These are phyloP conservation scores for Alectoris magna DNA, from an alignment of 2,797 vertebrate genomes.

Conservation along the genomic window DNA sequence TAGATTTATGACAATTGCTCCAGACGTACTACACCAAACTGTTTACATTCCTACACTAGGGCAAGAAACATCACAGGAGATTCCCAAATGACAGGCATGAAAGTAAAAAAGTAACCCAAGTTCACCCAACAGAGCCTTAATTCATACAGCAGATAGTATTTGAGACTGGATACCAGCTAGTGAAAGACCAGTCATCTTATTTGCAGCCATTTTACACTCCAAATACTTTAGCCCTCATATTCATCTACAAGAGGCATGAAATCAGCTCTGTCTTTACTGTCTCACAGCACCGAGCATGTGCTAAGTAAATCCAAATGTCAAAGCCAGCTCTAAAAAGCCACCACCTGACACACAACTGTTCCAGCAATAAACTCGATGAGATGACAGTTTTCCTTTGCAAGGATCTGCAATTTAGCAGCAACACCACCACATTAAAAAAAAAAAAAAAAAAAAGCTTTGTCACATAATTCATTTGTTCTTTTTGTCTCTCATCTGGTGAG, in stretches of 20 bases:
- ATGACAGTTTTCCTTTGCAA: background rate
- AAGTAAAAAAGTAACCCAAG: background rate
- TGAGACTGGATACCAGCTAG: background rate
- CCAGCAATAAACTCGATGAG: background rate
- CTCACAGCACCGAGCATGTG: background rate
- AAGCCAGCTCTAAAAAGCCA: background rate
- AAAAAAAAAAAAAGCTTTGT: background rate
- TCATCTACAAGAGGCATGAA: background rate
- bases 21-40: background rate
- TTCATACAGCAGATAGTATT: background rate
- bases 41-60: fast-evolving
- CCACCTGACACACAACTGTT: background rate
- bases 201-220: background rate
- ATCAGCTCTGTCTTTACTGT: background rate
- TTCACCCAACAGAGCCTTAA: background rate
- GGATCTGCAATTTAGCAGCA: background rate
- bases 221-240: background rate
- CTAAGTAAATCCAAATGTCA: background rate
- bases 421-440: background rate
- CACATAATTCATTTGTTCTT: background rate
- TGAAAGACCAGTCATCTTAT: background rate
- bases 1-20: background rate
- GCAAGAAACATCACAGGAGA: background rate
- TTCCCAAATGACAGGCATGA: background rate
- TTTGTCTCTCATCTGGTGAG: background rate